Percentiles rank a stretch among this genome's conserved stretches.
Evolutionary conservation across 2,888 invertebrate species (phyloP).

Genomic region (Poecilus cupreus): DNA sequence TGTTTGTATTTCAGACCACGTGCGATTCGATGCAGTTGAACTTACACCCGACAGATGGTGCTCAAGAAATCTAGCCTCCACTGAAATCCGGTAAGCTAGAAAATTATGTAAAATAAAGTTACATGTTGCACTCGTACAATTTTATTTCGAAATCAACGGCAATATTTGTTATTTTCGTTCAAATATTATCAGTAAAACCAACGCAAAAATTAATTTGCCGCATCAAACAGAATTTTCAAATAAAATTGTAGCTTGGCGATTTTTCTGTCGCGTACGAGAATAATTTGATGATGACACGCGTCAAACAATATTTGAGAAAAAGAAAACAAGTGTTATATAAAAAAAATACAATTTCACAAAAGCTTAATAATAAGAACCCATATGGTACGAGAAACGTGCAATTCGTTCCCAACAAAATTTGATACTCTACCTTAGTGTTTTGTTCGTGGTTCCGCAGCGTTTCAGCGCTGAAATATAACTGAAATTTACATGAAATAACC

Average conservation of each 20-base stretch:
- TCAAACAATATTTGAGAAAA: constrained; percentile 9
- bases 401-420: not conserved
- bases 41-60: too few species aligned
- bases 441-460: not conserved
- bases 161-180: too few species aligned
- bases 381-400: constrained; percentile 5
- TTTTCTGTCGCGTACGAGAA: not conserved
- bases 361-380: constrained; percentile 15
- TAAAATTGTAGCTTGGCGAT: not conserved
- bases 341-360: not conserved
- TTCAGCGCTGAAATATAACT: constrained; percentile 5
- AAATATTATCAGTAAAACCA: too few species aligned
- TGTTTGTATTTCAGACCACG: too few species aligned
- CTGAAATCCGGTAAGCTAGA: too few species aligned
- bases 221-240: too few species aligned
- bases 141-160: too few species aligned
- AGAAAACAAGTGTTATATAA: constrained; percentile 1
- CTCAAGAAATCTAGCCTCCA: too few species aligned
- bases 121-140: too few species aligned
- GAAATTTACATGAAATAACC: constrained; percentile 23
- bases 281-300: constrained; percentile 1
- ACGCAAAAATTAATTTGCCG: too few species aligned
- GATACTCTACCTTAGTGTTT: constrained; percentile 3
- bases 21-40: too few species aligned
- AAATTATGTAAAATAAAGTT: too few species aligned